Percentiles rank a stretch among this genome's conserved stretches.
phyloP scores from a whole-genome alignment of 2,797 vertebrate genomes.

The Spea hammondii region DNA sequence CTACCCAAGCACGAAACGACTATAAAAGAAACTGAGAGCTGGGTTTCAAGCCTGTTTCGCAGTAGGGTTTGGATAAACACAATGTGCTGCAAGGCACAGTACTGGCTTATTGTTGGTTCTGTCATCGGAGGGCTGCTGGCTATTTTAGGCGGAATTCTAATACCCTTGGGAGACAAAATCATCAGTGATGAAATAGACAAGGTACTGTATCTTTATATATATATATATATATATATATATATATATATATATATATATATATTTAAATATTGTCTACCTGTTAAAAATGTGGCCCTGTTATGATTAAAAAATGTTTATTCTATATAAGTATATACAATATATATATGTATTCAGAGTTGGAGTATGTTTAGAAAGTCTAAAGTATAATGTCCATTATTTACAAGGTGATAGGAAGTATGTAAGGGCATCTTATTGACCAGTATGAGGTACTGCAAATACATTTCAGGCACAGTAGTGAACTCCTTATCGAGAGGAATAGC shows the following conservation, averaged over 20 bases:
- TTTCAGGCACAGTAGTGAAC: too few relatives aligned
- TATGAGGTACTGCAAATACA: too few relatives aligned
- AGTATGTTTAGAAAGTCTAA: too few relatives aligned
- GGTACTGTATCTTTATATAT: constrained; percentile 65
- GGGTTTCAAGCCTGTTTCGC: constrained; percentile 31
- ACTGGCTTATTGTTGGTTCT: constrained; percentile 73
- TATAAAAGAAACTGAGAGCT: constrained; percentile 9
- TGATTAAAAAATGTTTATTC: too few relatives aligned
- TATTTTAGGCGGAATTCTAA: constrained; percentile 80
- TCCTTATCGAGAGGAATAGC: too few relatives aligned
- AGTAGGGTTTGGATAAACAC: constrained; percentile 21
- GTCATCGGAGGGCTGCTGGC: constrained; percentile 74
- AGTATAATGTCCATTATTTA: too few relatives aligned
- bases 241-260: not conserved
- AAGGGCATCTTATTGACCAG: too few relatives aligned
- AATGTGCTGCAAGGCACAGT: constrained; percentile 66
- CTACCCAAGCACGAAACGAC: constrained; percentile 24
- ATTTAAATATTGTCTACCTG: not conserved
- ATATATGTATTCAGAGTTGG: too few relatives aligned
- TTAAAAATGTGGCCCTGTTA: not conserved
- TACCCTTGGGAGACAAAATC: constrained; percentile 79
- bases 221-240: too few relatives aligned
- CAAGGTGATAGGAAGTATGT: too few relatives aligned
- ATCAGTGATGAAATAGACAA: constrained; percentile 75
- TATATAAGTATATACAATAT: too few relatives aligned